These are phyloP conservation scores for Dendrocincla fuliginosa DNA, from an alignment of 2,797 vertebrate species.

Conservation along the genomic window DNA sequence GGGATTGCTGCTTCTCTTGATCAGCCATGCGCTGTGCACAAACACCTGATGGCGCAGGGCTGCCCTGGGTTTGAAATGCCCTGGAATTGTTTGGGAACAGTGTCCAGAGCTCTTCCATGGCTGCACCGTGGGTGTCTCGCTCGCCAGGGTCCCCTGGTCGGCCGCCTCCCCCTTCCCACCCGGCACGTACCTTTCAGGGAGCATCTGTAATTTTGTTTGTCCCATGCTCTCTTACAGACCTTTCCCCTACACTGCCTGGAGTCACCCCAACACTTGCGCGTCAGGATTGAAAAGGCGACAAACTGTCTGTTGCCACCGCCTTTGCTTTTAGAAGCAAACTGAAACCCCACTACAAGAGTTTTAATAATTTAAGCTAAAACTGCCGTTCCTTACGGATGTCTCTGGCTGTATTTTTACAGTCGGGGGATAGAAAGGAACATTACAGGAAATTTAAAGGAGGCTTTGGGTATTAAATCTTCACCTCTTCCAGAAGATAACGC, in stretches of 20 bases:
- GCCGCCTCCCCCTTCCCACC: neutral
- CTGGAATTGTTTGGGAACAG: neutral
- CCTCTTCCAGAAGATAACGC: slow-evolving; percentile 64
- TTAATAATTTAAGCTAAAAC: slow-evolving; percentile 62
- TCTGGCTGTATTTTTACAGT: slow-evolving; percentile 57
- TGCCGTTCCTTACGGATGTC: neutral
- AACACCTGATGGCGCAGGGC: neutral
- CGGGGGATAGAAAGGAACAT: slow-evolving; percentile 50
- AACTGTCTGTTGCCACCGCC: neutral
- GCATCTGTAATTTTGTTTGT: neutral
- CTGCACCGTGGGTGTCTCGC: neutral
- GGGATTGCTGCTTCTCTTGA: neutral
- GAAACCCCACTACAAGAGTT: slow-evolving; percentile 32
- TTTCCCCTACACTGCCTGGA: neutral
- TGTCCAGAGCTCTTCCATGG: accelerated
- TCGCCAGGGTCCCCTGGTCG: accelerated
- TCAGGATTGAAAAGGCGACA: neutral
- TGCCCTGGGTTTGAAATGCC: neutral
- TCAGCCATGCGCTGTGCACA: accelerated
- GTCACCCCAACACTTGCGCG: neutral
- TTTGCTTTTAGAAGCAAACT: slow-evolving; percentile 28
- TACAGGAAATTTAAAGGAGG: slow-evolving; percentile 65
- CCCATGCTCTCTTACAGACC: neutral
- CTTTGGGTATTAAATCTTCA: slow-evolving; percentile 61
- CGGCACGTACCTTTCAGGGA: neutral